Conservation (phyloP, 1,140 invertebrate species). For the Listronotus bonariensis region DNA sequence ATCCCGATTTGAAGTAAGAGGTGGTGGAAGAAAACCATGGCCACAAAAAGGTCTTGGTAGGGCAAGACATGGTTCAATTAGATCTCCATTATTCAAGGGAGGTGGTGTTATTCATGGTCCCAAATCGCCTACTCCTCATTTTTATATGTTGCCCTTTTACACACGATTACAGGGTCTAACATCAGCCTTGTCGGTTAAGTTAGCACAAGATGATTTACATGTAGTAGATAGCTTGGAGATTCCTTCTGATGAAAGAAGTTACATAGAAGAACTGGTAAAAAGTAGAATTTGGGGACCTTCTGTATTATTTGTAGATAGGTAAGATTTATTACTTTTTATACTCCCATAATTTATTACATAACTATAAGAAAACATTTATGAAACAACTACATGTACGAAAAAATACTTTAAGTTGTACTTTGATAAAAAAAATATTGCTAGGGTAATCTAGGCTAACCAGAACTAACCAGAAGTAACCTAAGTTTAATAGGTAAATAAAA, state of each 20-base stretch:
- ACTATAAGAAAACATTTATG: too few species aligned
- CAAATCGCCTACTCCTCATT: conserved; percentile 83
- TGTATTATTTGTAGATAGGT: conserved; percentile 92
- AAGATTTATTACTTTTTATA: conserved; percentile 34
- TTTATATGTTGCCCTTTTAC: conserved; percentile 88
- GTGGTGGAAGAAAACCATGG: conserved; percentile 91
- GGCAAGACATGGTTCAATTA: conserved; percentile 88
- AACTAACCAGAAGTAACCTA: too few species aligned
- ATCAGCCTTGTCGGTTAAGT: conserved; percentile 83
- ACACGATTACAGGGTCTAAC: conserved; percentile 78
- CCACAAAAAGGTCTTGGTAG: conserved; percentile 89
- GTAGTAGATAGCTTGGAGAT: conserved; percentile 87
- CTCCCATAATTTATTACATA: too few species aligned
- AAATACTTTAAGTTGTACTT: too few species aligned
- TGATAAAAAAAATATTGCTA: too few species aligned
- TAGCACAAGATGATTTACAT: conserved; percentile 94
- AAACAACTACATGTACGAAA: too few species aligned
- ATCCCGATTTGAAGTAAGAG: conserved; percentile 80
- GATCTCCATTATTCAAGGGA: conserved; percentile 81
- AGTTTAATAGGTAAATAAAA: too few species aligned
- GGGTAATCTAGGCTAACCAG: too few species aligned
- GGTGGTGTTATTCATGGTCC: conserved; percentile 90
- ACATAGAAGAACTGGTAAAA: conserved; percentile 79
- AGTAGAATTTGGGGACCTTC: conserved; percentile 92
- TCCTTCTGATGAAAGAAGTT: conserved; percentile 80